A percentile compares a stretch with the other conserved stretches of the same genome.
Evolutionary conservation across 1,140 invertebrate species (phyloP).

Genomic region (Psix sp.): DNA sequence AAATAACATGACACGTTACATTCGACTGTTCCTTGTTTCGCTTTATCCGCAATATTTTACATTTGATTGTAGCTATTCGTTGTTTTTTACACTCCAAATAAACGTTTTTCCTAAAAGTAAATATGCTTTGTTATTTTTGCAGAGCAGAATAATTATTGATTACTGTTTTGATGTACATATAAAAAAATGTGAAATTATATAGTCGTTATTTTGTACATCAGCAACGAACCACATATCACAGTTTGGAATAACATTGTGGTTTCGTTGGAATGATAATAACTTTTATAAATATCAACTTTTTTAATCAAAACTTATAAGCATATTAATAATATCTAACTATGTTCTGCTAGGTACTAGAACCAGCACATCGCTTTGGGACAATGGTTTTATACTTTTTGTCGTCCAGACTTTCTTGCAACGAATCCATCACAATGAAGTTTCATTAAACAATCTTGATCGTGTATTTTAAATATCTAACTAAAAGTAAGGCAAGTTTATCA

Average conservation of each 20-base stretch:
- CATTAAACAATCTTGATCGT: slow-evolving; percentile 25
- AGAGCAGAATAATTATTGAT: too few relatives aligned
- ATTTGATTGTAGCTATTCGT: too few relatives aligned
- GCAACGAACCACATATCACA: slow-evolving; percentile 6
- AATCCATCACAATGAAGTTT: slow-evolving; percentile 30
- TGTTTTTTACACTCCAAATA: too few relatives aligned
- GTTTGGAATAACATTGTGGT: slow-evolving; percentile 22
- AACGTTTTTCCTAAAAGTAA: too few relatives aligned
- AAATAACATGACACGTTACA: too few relatives aligned
- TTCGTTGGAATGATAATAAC: slow-evolving; percentile 43
- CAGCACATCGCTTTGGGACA: slow-evolving; percentile 35
- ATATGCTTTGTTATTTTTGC: too few relatives aligned
- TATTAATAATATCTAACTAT: slow-evolving; percentile 48
- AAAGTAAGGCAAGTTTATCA: too few relatives aligned
- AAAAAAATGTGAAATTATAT: too few relatives aligned
- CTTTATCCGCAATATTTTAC: too few relatives aligned
- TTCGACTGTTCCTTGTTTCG: too few relatives aligned
- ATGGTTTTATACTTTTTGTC: slow-evolving; percentile 35
- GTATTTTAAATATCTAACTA: too few relatives aligned
- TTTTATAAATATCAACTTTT: slow-evolving; percentile 53
- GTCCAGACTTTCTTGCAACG: slow-evolving; percentile 5
- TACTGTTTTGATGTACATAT: too few relatives aligned
- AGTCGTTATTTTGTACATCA: background rate
- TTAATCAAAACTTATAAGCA: slow-evolving; percentile 59
- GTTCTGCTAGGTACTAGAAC: slow-evolving; percentile 21